Percentiles rank a stretch among this genome's conserved stretches.
phyloP scores from a whole-genome alignment of 2,888 invertebrate genomes.

The Oligia strigilis region DNA sequence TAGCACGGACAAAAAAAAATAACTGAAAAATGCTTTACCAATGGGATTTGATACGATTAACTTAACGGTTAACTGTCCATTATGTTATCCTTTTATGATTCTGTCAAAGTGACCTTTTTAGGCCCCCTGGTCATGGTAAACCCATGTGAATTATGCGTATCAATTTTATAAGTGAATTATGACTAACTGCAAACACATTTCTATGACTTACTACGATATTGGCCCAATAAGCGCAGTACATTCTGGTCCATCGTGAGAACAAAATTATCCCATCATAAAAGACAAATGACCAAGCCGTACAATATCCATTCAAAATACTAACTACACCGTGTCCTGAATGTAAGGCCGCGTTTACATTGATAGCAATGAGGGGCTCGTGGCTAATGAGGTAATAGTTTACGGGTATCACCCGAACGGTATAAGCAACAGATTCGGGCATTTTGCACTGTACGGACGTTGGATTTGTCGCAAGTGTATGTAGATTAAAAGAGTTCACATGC shows the following conservation, averaged over 20 bases:
- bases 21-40: too few relatives aligned
- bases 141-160: background rate
- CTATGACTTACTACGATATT: background rate
- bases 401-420: background rate
- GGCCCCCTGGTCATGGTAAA: background rate
- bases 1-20: too few relatives aligned
- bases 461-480: background rate
- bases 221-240: background rate
- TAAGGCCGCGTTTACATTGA: slow-evolving; percentile 20
- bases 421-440: slow-evolving; percentile 15
- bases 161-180: background rate
- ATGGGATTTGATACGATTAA: too few relatives aligned
- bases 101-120: too few relatives aligned
- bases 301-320: slow-evolving; percentile 29
- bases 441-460: background rate
- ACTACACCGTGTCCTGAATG: slow-evolving; percentile 2
- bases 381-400: slow-evolving; percentile 18
- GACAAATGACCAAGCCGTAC: background rate
- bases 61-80: too few relatives aligned
- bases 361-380: slow-evolving; percentile 6
- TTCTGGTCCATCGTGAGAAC: background rate
- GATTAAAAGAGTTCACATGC: background rate
- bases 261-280: slow-evolving; percentile 1
- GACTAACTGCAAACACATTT: background rate
- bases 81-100: too few relatives aligned